Percentiles rank a stretch among this genome's conserved stretches.
phyloP scores from a whole-genome alignment of 2,797 vertebrate species.

The Ctenochaetus hawaiiensis region DNA sequence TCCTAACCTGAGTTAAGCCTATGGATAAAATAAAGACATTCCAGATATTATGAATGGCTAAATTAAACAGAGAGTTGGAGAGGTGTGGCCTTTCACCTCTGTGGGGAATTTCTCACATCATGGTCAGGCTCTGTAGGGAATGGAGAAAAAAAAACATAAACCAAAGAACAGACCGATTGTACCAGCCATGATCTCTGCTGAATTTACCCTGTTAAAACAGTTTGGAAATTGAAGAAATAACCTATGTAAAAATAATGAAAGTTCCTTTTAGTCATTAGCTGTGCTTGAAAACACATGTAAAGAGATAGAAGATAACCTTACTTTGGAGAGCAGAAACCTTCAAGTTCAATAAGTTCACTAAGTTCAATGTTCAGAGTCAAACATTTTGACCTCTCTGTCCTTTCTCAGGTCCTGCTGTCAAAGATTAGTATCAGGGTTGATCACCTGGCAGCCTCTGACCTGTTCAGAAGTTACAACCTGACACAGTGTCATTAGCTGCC shows the following conservation, averaged over 20 bases:
- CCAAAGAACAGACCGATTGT: constrained; percentile 1
- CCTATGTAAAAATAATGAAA: background rate
- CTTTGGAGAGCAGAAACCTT: background rate
- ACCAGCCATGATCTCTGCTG: constrained; percentile 3
- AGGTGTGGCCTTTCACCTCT: constrained; percentile 71
- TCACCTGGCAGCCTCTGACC: constrained; percentile 16
- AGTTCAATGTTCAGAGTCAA: constrained; percentile 3
- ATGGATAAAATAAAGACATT: constrained; percentile 55
- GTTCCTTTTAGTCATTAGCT: background rate
- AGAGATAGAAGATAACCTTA: background rate
- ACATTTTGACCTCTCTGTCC: background rate
- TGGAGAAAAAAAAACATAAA: constrained; percentile 14
- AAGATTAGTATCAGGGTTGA: background rate
- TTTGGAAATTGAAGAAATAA: background rate
- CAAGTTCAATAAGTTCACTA: background rate
- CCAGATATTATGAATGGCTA: constrained; percentile 64
- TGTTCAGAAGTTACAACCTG: constrained; percentile 17
- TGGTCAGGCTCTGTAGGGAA: constrained; percentile 46
- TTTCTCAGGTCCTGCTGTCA: background rate
- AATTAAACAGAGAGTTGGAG: constrained; percentile 69
- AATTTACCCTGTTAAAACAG: background rate
- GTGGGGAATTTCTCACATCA: constrained; percentile 82
- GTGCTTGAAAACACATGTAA: background rate
- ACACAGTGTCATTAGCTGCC: constrained; percentile 29
- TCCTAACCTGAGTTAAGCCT: constrained; percentile 27